Evolutionary conservation across 2,113 vertebrate genomes (phyloP).

Genomic region (Hemiscyllium ocellatum): DNA sequence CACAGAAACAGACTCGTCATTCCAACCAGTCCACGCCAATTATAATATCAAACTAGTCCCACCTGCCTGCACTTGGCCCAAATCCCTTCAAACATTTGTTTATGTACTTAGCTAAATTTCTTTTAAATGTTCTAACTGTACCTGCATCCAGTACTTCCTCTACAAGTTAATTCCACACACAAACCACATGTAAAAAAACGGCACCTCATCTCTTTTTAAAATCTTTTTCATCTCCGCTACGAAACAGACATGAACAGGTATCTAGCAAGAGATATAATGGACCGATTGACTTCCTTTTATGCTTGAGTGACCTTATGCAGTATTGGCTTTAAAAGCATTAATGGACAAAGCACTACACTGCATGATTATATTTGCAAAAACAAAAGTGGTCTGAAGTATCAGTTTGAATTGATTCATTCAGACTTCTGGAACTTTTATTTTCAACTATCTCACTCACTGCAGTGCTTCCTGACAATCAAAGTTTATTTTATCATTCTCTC

Average conservation of each 20-base stretch:
- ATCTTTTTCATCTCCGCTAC: neutral
- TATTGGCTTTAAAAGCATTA: neutral
- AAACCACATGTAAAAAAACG: too few species aligned
- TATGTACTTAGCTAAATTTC: too few species aligned
- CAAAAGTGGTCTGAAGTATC: neutral
- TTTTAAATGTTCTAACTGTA: too few species aligned
- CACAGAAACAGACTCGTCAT: too few species aligned
- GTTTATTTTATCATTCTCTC: constrained; percentile 19
- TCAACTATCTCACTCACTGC: neutral
- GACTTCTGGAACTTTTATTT: neutral
- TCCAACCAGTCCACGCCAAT: too few species aligned
- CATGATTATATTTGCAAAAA: neutral
- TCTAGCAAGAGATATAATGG: neutral
- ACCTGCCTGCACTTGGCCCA: too few species aligned
- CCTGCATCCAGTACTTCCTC: too few species aligned
- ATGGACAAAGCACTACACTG: neutral
- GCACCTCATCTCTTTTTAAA: too few species aligned
- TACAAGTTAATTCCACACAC: too few species aligned
- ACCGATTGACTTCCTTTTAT: neutral
- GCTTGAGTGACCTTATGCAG: neutral
- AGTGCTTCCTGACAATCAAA: neutral
- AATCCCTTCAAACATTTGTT: too few species aligned
- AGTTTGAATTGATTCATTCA: neutral
- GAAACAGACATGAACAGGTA: neutral
- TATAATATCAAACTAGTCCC: too few species aligned